These are phyloP conservation scores for Nineta flava DNA, from an alignment of 2,888 invertebrate genomes.

Conservation along the genomic window DNA sequence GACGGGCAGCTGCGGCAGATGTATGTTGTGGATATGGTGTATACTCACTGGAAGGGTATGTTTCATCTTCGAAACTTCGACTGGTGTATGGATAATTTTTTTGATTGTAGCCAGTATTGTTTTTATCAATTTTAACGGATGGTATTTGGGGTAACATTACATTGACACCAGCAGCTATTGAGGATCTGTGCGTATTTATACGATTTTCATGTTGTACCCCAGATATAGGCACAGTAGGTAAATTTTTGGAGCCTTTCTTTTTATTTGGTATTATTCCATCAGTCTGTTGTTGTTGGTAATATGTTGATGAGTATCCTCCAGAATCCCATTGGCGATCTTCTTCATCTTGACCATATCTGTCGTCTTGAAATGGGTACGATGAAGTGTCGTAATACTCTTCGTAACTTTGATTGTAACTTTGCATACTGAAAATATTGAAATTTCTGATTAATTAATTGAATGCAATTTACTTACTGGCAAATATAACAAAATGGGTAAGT, in stretches of 20 bases:
- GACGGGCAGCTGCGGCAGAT: conserved; percentile 23
- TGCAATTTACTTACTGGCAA: not conserved
- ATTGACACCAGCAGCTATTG: conserved; percentile 12
- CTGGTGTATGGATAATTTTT: conserved; percentile 12
- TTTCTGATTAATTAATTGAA: not conserved
- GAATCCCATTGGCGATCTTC: conserved; percentile 61
- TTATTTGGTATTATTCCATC: conserved; percentile 25
- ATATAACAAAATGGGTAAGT: too few species aligned
- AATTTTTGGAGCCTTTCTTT: conserved; percentile 5
- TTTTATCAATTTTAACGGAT: conserved; percentile 20
- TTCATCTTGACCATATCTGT: conserved; percentile 41
- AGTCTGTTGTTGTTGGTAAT: conserved; percentile 19
- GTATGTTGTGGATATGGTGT: conserved; percentile 19
- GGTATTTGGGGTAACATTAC: conserved; percentile 33
- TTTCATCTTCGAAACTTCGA: conserved; percentile 22
- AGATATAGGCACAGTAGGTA: conserved; percentile 22
- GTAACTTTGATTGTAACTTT: conserved; percentile 28
- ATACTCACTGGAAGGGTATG: conserved; percentile 21
- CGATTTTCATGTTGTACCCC: conserved; percentile 39
- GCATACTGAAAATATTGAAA: not conserved
- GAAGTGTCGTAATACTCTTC: conserved; percentile 51
- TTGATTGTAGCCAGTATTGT: conserved; percentile 1
- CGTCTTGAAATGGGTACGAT: conserved; percentile 45
- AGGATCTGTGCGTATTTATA: conserved; percentile 36
- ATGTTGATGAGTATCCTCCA: conserved; percentile 30